Conservation (phyloP, 2,888 invertebrate genomes). For the Rhagium mordax region DNA sequence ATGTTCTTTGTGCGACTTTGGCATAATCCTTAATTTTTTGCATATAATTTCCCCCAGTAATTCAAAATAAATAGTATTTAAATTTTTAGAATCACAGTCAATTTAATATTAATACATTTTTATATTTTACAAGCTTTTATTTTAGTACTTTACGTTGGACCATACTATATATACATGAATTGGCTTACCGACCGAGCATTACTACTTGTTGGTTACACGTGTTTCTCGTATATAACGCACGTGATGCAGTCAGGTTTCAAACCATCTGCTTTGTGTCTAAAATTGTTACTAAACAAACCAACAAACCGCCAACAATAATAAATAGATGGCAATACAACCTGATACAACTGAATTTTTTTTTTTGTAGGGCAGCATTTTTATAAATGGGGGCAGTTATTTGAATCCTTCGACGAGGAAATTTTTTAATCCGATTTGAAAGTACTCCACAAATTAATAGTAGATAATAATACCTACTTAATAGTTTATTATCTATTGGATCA, state of each 20-base stretch:
- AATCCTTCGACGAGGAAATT: too few species aligned
- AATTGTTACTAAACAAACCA: too few species aligned
- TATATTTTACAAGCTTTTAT: not conserved
- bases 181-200: not conserved
- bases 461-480: too few species aligned
- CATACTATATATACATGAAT: not conserved
- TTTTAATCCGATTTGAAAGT: too few species aligned
- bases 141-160: not conserved
- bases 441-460: too few species aligned
- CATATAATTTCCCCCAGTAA: not conserved
- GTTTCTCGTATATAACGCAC: slow-evolving; percentile 5
- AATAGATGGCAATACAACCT: too few species aligned
- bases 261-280: too few species aligned
- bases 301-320: too few species aligned
- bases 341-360: too few species aligned
- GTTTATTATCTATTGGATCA: too few species aligned
- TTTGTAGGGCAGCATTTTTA: too few species aligned
- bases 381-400: too few species aligned
- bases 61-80: not conserved
- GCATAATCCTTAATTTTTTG: not conserved
- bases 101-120: not conserved
- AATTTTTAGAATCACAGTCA: not conserved
- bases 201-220: slow-evolving; percentile 9
- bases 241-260: not conserved
- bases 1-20: not conserved